Conservation (phyloP, 2,888 invertebrate genomes). For the Osmoderma eremita region DNA sequence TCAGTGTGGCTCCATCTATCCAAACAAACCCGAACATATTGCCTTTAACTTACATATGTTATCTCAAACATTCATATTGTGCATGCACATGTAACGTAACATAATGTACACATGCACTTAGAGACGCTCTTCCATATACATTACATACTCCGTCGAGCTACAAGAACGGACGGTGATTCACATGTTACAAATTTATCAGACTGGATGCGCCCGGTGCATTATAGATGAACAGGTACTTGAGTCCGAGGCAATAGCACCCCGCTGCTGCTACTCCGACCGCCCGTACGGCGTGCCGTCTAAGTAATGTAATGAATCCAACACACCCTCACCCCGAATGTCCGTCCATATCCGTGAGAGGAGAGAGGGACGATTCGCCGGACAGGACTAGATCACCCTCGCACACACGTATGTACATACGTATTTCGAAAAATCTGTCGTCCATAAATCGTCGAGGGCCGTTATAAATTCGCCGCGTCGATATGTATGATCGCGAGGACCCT, state of each 20-base stretch:
- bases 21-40: slow-evolving; percentile 11
- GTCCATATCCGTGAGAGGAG: not conserved
- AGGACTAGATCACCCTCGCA: slow-evolving; percentile 22
- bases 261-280: slow-evolving; percentile 23
- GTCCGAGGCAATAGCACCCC: slow-evolving; percentile 53
- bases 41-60: no score
- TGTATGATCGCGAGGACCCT: no score
- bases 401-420: no score
- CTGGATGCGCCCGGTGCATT: slow-evolving; percentile 59
- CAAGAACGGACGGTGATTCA: slow-evolving; percentile 53
- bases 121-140: not conserved
- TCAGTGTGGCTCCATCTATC: slow-evolving; percentile 27
- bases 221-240: slow-evolving; percentile 63
- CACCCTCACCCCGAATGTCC: slow-evolving; percentile 48
- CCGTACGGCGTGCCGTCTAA: slow-evolving; percentile 37
- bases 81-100: not conserved
- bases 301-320: slow-evolving; percentile 54
- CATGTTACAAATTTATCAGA: slow-evolving; percentile 61
- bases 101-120: not conserved
- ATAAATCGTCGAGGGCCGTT: slow-evolving; percentile 53
- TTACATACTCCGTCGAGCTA: not conserved
- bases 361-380: slow-evolving; percentile 53
- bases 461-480: slow-evolving; percentile 13
- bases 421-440: slow-evolving; percentile 58
- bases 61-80: no score